Conservation (phyloP, 2,113 vertebrate genomes). For the Hiodon tergisus region DNA sequence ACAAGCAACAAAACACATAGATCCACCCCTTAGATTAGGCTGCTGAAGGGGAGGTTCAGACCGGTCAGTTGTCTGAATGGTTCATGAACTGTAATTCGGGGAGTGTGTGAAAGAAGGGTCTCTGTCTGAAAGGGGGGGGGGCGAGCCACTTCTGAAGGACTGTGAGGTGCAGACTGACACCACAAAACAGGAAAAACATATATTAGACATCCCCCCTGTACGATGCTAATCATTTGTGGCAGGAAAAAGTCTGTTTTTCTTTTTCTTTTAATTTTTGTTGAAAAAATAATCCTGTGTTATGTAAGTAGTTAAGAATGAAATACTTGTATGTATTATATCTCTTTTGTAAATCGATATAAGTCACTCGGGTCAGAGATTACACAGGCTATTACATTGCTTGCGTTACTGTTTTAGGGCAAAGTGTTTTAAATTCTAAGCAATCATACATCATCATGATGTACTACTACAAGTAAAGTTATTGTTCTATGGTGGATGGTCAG, state of each 20-base stretch:
- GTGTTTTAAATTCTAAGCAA: too few species aligned
- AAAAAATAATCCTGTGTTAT: not conserved
- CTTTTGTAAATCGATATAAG: not conserved
- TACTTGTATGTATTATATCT: not conserved
- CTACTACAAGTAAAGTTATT: too few species aligned
- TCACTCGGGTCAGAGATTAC: too few species aligned
- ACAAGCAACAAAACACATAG: constrained; percentile 99
- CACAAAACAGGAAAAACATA: constrained; percentile 49
- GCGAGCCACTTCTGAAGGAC: constrained; percentile 51
- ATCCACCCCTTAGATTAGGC: constrained; percentile 99
- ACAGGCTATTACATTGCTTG: too few species aligned
- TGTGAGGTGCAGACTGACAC: constrained; percentile 35
- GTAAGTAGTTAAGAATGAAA: not conserved
- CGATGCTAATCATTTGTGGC: constrained; percentile 47
- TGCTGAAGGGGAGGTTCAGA: constrained; percentile 85
- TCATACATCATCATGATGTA: too few species aligned
- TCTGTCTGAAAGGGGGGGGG: constrained; percentile 53
- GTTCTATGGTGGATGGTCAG: too few species aligned
- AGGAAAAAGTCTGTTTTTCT: not conserved
- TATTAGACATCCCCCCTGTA: constrained; percentile 46
- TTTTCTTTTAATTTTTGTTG: too few species aligned
- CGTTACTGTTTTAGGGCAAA: too few species aligned
- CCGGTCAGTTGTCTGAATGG: constrained; percentile 85
- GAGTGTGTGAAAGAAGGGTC: constrained; percentile 72
- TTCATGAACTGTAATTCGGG: constrained; percentile 81